These are phyloP conservation scores for Vanessa cardui DNA, from an alignment of 2,888 invertebrate genomes.

Conservation along the genomic window DNA sequence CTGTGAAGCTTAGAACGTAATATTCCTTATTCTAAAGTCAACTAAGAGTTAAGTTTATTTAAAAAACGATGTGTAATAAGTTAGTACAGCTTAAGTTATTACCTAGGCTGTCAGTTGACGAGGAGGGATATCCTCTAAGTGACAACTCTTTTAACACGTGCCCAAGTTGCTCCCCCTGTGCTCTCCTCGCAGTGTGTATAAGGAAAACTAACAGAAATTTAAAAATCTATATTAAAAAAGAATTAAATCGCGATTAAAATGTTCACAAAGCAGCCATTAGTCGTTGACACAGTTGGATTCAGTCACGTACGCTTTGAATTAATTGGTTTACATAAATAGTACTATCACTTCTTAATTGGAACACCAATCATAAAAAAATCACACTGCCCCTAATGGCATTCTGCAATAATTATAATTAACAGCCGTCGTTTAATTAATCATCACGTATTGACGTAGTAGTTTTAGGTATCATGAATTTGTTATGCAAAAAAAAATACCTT, in stretches of 20 bases:
- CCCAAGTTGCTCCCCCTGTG: neutral
- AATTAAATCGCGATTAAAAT: slow-evolving; percentile 55
- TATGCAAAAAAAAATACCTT: too few species aligned
- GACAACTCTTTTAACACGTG: neutral
- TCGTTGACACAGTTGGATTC: slow-evolving; percentile 63
- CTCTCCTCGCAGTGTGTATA: slow-evolving; percentile 32
- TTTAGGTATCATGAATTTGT: neutral
- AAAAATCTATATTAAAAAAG: slow-evolving; percentile 55
- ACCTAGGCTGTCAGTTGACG: too few species aligned
- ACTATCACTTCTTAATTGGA: slow-evolving; percentile 58
- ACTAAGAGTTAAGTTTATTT: too few species aligned
- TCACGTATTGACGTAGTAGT: slow-evolving; percentile 50
- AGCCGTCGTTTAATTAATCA: slow-evolving; percentile 53
- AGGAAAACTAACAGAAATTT: slow-evolving; percentile 62
- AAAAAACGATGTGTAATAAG: too few species aligned
- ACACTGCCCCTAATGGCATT: slow-evolving; percentile 62
- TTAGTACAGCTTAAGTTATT: too few species aligned
- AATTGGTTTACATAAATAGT: slow-evolving; percentile 52
- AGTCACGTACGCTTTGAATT: slow-evolving; percentile 68
- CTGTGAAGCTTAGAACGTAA: too few species aligned
- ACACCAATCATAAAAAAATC: slow-evolving; percentile 58
- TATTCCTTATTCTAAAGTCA: too few species aligned
- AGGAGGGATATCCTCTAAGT: too few species aligned
- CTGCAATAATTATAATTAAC: slow-evolving; percentile 51
- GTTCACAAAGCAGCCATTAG: slow-evolving; percentile 52